Percentiles rank a stretch among this genome's conserved stretches.
Conservation (phyloP, 2,888 invertebrate species). For the Drosophila borealis region DNA sequence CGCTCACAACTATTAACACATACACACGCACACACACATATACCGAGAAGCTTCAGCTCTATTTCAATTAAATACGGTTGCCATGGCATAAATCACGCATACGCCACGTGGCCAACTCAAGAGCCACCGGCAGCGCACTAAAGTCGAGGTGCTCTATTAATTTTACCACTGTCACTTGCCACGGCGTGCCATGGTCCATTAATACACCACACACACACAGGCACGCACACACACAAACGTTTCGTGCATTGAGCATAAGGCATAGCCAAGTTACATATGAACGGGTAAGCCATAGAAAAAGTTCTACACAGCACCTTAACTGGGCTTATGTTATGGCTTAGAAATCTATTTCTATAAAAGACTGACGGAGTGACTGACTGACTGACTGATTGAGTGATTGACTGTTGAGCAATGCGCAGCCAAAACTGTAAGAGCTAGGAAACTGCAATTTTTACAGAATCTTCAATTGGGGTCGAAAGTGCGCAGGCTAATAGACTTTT, state of each 20-base stretch:
- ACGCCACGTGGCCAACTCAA: conserved; percentile 58
- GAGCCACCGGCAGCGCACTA: conserved; percentile 28
- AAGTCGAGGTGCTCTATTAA: conserved; percentile 70
- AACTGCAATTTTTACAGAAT: too few relatives aligned
- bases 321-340: neutral
- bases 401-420: too few relatives aligned
- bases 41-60: conserved; percentile 30
- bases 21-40: conserved; percentile 7
- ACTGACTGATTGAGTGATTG: too few relatives aligned
- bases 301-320: conserved; percentile 4
- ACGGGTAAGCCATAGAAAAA: neutral
- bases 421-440: too few relatives aligned
- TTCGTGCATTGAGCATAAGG: neutral
- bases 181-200: conserved; percentile 49
- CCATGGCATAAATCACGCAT: conserved; percentile 69
- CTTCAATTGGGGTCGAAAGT: too few relatives aligned
- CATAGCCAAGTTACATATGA: conserved; percentile 10
- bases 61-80: conserved; percentile 68
- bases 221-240: neutral
- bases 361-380: too few relatives aligned
- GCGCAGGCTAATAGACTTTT: too few relatives aligned
- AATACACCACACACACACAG: conserved; percentile 22
- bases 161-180: conserved; percentile 71
- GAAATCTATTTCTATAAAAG: neutral
- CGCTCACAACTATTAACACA: conserved; percentile 30